A percentile compares a stretch with the other conserved stretches of the same genome.
These are phyloP conservation scores for Epinephelus coioides DNA, from an alignment of 2,797 vertebrate genomes.

Conservation along the genomic window DNA sequence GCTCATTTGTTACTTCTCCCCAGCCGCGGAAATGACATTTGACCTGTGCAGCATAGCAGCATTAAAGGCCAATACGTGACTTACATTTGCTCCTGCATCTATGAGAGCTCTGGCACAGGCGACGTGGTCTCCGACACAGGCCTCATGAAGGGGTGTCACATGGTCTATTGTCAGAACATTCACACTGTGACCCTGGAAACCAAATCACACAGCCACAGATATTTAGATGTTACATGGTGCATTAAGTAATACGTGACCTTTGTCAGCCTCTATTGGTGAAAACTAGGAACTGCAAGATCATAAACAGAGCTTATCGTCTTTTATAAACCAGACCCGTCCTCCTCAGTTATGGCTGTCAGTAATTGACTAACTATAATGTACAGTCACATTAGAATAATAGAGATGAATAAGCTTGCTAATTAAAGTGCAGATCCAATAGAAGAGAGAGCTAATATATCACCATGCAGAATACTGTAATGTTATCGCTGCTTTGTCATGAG, in stretches of 20 bases:
- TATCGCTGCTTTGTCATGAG: constrained; percentile 30
- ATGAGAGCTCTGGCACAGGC: constrained; percentile 93
- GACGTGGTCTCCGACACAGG: constrained; percentile 92
- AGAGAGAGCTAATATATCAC: constrained; percentile 43
- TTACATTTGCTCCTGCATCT: constrained; percentile 96
- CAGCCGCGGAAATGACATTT: constrained; percentile 62
- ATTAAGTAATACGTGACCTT: constrained; percentile 35
- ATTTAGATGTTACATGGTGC: neutral
- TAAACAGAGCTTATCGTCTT: constrained; percentile 32
- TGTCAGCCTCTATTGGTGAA: constrained; percentile 50
- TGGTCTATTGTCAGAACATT: constrained; percentile 95
- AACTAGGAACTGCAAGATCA: constrained; percentile 23
- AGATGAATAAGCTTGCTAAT: constrained; percentile 41
- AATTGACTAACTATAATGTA: constrained; percentile 16
- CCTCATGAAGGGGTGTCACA: constrained; percentile 95
- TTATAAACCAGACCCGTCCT: constrained; percentile 22
- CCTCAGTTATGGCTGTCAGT: constrained; percentile 14
- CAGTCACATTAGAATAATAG: constrained; percentile 37
- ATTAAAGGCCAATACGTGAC: constrained; percentile 68
- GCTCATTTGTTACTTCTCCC: constrained; percentile 60
- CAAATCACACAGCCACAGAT: constrained; percentile 50
- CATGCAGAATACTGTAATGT: constrained; percentile 30
- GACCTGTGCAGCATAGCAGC: constrained; percentile 54
- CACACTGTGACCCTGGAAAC: constrained; percentile 92
- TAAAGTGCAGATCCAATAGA: constrained; percentile 31